Conservation (phyloP, 1,140 invertebrate genomes). For the Zaprionus kolodkinae region DNA sequence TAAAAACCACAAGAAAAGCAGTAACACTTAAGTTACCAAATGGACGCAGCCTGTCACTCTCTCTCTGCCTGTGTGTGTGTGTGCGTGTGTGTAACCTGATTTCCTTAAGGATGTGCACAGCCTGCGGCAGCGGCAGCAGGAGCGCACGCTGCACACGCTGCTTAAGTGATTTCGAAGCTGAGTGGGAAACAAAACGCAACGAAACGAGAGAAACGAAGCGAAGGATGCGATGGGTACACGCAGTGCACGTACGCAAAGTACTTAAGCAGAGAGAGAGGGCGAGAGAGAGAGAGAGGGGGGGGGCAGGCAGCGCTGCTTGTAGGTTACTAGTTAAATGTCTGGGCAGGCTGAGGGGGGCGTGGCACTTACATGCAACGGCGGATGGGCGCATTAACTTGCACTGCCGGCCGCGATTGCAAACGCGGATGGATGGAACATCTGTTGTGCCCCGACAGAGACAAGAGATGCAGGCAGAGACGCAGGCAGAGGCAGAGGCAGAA, state of each 20-base stretch:
- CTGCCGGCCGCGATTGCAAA: slow-evolving; percentile 28
- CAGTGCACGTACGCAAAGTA: slow-evolving; percentile 73
- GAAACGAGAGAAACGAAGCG: slow-evolving; percentile 8
- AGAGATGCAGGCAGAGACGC: no score
- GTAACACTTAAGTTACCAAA: slow-evolving; percentile 55
- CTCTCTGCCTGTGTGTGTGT: slow-evolving; percentile 16
- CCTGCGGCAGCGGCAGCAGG: slow-evolving; percentile 53
- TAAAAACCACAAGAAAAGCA: slow-evolving; percentile 23
- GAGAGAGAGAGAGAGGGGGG: no score
- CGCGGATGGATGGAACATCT: slow-evolving; percentile 60
- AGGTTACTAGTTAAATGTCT: slow-evolving; percentile 70
- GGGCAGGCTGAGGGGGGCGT: slow-evolving; percentile 16
- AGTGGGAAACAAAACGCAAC: slow-evolving; percentile 18
- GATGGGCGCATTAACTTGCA: slow-evolving; percentile 60
- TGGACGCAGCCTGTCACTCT: slow-evolving; percentile 12
- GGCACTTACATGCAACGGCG: slow-evolving; percentile 22
- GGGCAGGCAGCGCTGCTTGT: slow-evolving; percentile 47
- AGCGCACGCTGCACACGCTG: background rate
- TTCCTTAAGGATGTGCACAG: slow-evolving; percentile 69
- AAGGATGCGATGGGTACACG: slow-evolving; percentile 4
- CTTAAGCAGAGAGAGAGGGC: slow-evolving; percentile 31
- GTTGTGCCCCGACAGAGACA: slow-evolving; percentile 33
- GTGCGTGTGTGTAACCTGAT: slow-evolving; percentile 61
- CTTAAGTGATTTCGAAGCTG: slow-evolving; percentile 70
- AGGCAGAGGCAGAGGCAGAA: no score